phyloP scores from a whole-genome alignment of 2,797 vertebrate species.

The Acanthis flammea region DNA sequence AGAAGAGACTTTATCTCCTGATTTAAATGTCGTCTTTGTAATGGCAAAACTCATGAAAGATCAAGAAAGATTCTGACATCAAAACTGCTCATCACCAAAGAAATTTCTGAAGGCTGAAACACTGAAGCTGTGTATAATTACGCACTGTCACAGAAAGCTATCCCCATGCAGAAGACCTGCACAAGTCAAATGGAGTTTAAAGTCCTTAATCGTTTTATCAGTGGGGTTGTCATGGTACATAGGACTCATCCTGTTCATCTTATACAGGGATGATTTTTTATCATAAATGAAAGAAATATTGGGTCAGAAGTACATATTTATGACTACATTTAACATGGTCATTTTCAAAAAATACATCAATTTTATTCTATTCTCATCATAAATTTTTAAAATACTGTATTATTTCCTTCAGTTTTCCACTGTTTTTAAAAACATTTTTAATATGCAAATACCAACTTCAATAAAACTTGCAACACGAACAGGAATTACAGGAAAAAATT shows the following conservation, averaged over 20 bases:
- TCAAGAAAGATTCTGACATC: slow-evolving; percentile 65
- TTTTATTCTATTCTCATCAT: background rate
- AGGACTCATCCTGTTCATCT: background rate
- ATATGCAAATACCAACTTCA: background rate
- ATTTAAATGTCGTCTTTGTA: slow-evolving; percentile 61
- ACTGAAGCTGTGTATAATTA: slow-evolving; percentile 29
- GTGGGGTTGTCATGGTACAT: background rate
- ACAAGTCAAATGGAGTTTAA: slow-evolving; percentile 36
- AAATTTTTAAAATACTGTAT: background rate
- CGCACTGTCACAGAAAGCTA: background rate
- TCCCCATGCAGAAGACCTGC: background rate
- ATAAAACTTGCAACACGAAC: background rate
- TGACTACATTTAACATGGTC: background rate
- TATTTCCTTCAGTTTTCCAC: background rate
- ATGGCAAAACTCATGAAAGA: slow-evolving; percentile 30
- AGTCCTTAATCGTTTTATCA: background rate
- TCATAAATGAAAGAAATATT: background rate
- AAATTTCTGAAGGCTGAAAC: slow-evolving; percentile 58
- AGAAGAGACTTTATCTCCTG: slow-evolving; percentile 54
- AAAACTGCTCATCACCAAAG: slow-evolving; percentile 55
- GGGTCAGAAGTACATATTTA: background rate
- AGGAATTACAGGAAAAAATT: background rate
- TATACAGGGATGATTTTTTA: background rate
- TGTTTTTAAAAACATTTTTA: background rate
- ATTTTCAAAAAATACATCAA: background rate